Conservation (phyloP, 2,888 invertebrate species). For the Chelonus formosanus region DNA sequence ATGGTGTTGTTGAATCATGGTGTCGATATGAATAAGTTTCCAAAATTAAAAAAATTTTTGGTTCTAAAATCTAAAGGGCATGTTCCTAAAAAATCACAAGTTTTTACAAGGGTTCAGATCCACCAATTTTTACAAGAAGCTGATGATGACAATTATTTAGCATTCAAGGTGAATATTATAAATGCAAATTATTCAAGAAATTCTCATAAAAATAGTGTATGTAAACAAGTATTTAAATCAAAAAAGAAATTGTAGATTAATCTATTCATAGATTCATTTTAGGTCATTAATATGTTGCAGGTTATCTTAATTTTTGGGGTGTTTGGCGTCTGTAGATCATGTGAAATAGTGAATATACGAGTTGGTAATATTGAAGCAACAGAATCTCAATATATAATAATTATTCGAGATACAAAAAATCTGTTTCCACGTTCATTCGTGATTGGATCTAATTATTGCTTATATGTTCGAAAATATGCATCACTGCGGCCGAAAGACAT, state of each 20-base stretch:
- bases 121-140: constrained; percentile 45
- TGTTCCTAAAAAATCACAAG: constrained; percentile 48
- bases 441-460: constrained; percentile 23
- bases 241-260: constrained; percentile 9
- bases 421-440: constrained; percentile 34
- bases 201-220: neutral
- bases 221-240: neutral
- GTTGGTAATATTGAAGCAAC: constrained; percentile 30
- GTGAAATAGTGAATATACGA: constrained; percentile 29
- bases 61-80: constrained; percentile 48
- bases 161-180: constrained; percentile 40
- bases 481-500: constrained; percentile 30
- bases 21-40: constrained; percentile 32
- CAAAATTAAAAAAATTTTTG: constrained; percentile 26
- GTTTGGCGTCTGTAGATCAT: constrained; percentile 30
- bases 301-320: constrained; percentile 35
- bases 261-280: no score
- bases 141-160: constrained; percentile 44
- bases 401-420: constrained; percentile 33
- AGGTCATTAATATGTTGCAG: constrained; percentile 15
- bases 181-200: constrained; percentile 6
- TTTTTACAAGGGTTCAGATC: constrained; percentile 47
- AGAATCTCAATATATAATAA: constrained; percentile 24
- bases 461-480: constrained; percentile 31
- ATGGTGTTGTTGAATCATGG: constrained; percentile 38